These are phyloP conservation scores for Lasioglossum calceatum DNA, from an alignment of 2,888 invertebrate genomes.

Conservation along the genomic window DNA sequence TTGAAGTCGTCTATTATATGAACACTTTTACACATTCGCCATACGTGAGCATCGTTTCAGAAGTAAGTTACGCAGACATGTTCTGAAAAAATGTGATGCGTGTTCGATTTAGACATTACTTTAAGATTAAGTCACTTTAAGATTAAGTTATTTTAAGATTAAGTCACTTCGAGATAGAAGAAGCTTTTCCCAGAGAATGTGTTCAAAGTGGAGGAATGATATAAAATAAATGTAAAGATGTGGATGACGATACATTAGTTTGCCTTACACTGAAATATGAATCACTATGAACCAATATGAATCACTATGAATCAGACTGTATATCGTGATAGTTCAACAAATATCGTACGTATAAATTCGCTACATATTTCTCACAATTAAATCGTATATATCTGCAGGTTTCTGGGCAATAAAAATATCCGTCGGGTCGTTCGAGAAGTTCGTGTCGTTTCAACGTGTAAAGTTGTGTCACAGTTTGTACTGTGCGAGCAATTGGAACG, in stretches of 20 bases:
- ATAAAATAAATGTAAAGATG: constrained; percentile 5
- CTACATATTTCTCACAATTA: neutral
- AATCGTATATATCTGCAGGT: neutral
- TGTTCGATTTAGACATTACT: neutral
- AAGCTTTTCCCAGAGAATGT: neutral
- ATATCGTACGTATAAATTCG: neutral
- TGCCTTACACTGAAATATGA: neutral
- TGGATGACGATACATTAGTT: neutral
- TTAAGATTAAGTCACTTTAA: neutral
- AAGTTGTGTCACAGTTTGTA: neutral
- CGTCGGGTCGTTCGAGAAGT: neutral
- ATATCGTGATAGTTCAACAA: neutral
- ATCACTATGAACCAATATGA: neutral
- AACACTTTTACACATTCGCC: neutral
- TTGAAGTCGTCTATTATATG: neutral
- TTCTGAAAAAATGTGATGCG: neutral
- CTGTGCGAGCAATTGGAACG: neutral
- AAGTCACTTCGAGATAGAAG: neutral
- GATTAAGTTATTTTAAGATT: neutral
- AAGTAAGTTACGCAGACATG: neutral
- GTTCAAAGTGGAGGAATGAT: neutral
- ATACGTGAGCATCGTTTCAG: neutral
- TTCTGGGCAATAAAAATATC: neutral
- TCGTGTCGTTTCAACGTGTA: neutral
- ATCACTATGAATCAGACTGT: neutral